Base-by-base conservation (phyloP, 2,888 invertebrate species). In the Microctonus aethiopoides region DNA sequence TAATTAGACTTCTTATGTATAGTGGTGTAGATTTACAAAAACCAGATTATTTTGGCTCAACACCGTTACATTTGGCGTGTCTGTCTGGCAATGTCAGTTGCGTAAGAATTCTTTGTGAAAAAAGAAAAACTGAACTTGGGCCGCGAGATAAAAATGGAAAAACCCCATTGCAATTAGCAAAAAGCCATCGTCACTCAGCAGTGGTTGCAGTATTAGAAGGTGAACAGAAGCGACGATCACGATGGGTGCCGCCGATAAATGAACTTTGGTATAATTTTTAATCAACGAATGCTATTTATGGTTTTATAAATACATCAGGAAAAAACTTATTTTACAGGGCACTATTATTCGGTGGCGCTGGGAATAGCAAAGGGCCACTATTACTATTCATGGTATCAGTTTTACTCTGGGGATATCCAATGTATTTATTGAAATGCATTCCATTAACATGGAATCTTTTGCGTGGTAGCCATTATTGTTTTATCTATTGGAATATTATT, bases 1-100 rank as follows among this genome's bases (percentile, higher is more conserved):
- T 97, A 70, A 96, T 97, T 83, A 91, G 94, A 59, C 88, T 97
- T 65, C 88, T 97, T 22, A 95, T 96, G 87, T 96, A 96, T 86
- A 96, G 96, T 11, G 97, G 97, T 1, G 95, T 95, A 1, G 94
- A 96, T 80, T 87, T 96, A 59, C 94, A 95, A 79, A 95, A 95
- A 86, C 93, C 94, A 1, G 97, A 97, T 85, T 95, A 96, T 84
- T 97, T 95, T 83, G 96, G 96, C 1, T 96, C 96, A 0, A 96
- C 96, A 0, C 96, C 97, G 0, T 88, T 97, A 24, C 97, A 97
- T 86, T 88, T 97, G 79, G 96, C 96, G 10, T 95, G 95, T 81
- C 89, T 97, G 20, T 95, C 95, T 2, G 97, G 97, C 4, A 95
- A 94, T 84, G 90, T 95, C 51, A 92, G 92, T 36, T 95, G 96